Percentiles rank a stretch among this genome's conserved stretches.
Conservation (phyloP, 2,888 invertebrate species). For the Panorpa germanica region DNA sequence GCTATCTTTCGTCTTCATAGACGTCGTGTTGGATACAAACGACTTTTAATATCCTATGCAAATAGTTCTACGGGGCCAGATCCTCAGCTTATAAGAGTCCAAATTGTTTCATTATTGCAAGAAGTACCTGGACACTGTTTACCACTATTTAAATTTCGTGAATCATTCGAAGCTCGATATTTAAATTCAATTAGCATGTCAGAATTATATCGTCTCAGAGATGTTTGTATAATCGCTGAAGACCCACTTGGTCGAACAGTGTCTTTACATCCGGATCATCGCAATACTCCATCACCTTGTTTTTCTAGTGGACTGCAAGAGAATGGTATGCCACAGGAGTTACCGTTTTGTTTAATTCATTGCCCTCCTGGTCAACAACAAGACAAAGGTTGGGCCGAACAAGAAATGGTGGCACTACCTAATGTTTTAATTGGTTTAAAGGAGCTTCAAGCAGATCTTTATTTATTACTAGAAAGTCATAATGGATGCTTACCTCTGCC, state of each 20-base stretch:
- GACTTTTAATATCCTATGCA: too few species aligned
- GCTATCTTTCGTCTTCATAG: too few species aligned
- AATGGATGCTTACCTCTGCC: conserved; percentile 23
- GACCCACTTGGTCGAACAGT: conserved; percentile 51
- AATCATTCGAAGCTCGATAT: conserved; percentile 62
- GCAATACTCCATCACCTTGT: conserved; percentile 36
- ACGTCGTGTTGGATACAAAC: too few species aligned
- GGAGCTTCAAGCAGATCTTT: conserved; percentile 22
- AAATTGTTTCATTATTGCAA: conserved; percentile 23
- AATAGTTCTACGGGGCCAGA: too few species aligned
- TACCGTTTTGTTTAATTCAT: conserved; percentile 46
- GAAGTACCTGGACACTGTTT: conserved; percentile 58
- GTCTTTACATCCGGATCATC: conserved; percentile 39
- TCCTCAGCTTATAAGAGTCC: too few species aligned
- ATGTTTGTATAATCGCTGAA: conserved; percentile 55
- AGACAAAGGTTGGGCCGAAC: conserved; percentile 59
- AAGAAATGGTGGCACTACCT: conserved; percentile 43
- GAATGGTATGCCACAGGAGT: conserved; percentile 27
- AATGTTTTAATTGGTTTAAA: conserved; percentile 27
- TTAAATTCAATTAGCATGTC: conserved; percentile 49
- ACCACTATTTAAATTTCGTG: conserved; percentile 64
- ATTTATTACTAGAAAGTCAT: conserved; percentile 21
- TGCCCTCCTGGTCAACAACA: conserved; percentile 31
- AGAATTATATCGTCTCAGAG: conserved; percentile 52
- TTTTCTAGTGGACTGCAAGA: too few species aligned